A percentile compares a stretch with the other conserved stretches of the same genome.
Evolutionary conservation across 2,113 vertebrate genomes (phyloP).

Genomic region (Malurus melanocephalus): DNA sequence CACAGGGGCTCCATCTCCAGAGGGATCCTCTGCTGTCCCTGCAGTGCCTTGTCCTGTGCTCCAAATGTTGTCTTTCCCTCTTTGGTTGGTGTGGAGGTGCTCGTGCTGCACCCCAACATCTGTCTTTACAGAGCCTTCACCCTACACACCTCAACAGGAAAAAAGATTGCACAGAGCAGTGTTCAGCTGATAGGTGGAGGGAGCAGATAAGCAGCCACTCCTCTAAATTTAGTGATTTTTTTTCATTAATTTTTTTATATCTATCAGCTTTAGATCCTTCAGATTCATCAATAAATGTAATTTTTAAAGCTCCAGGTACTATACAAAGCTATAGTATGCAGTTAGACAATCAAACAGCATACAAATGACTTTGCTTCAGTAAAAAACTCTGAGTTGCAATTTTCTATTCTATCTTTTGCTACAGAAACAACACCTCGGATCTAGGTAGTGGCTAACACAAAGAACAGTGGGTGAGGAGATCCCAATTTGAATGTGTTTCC

Average conservation of each 20-base stretch:
- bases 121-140: not conserved
- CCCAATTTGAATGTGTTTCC: not conserved
- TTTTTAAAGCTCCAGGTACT: not conserved
- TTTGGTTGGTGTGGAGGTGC: not conserved
- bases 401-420: not conserved
- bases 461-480: not conserved
- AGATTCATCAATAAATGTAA: not conserved
- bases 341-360: not conserved
- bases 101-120: not conserved
- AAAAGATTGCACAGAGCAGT: not conserved
- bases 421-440: not conserved
- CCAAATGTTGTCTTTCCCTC: accelerated
- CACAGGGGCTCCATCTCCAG: not conserved
- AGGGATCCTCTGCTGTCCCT: not conserved
- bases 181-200: not conserved
- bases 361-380: not conserved
- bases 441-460: not conserved
- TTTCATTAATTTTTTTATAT: not conserved
- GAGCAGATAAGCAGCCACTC: not conserved
- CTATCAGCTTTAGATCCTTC: not conserved
- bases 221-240: not conserved
- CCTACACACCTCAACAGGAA: not conserved
- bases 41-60: not conserved
- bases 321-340: not conserved
- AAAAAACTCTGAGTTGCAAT: not conserved